Conservation (phyloP, 2,113 vertebrate genomes). For the Stictonetta naevosa region DNA sequence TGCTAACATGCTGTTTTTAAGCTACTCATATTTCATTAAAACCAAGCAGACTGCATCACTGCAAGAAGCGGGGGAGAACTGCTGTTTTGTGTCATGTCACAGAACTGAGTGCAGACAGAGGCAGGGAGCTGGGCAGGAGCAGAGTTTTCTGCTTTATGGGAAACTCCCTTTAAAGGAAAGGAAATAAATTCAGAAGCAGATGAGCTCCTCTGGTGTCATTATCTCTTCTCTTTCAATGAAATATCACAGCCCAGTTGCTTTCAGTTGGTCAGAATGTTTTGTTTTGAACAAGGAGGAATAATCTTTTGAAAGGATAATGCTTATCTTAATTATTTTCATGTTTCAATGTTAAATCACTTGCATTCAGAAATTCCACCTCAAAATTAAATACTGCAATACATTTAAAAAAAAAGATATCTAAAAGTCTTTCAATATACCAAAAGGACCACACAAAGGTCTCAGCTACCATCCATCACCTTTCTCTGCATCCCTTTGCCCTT, state of each 20-base stretch:
- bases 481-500: neutral
- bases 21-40: constrained; percentile 9
- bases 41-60: neutral
- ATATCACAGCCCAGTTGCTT: neutral
- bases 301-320: neutral
- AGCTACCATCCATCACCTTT: neutral
- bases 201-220: neutral
- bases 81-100: neutral
- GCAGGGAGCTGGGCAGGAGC: neutral
- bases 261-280: neutral
- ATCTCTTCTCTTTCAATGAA: neutral
- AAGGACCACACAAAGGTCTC: neutral
- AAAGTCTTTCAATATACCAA: neutral
- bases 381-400: neutral
- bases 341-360: neutral
- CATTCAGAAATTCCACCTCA: neutral
- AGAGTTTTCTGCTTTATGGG: neutral
- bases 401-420: neutral
- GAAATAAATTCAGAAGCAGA: neutral
- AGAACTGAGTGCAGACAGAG: neutral
- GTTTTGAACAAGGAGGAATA: neutral
- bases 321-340: neutral
- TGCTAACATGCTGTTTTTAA: neutral
- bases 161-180: neutral
- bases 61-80: neutral